Base-by-base conservation (phyloP, 2,888 invertebrate species). In the Ophioninae sp. region DNA sequence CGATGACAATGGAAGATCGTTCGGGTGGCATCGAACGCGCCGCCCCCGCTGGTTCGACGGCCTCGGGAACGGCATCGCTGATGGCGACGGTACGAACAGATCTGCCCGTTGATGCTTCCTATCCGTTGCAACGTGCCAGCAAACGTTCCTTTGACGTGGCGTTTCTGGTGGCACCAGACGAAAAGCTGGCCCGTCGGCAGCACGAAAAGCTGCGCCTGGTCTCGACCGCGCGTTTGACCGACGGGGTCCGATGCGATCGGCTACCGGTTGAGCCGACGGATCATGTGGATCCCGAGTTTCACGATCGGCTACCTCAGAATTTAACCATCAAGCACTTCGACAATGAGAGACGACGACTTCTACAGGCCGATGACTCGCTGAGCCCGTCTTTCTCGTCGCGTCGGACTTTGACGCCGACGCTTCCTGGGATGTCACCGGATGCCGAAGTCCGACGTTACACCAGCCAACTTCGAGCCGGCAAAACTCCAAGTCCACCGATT, bases 81-180 rank as follows among this genome's bases (percentile, higher is more conserved):
- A 41, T 69, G 23, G 77, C 79, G 9, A 72, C 79, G 22, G 73
- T 79, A 44, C 87, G 88, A 86, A 91, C 56, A 87, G 88, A 77
- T 88, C 90, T 87, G 8, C 86, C 89, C 9, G 82, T 90, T 17
- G 91, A 92, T 73, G 91, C 92, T 2, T 91, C 92, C 6, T 92
- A 92, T 78, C 92, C 93, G 13, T 81, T 91, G 3, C 92, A 91
- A 39, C 90, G 92, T 6, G 94, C 87, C 59, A 86, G 93, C n/a
- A 98, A 98, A 90, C 94, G 98, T 20, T 96, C 97, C 0, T 98
- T 98, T 91, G 98, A 98, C 91, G 98, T 98, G 10, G 98, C 98
- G 0, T 98, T 98, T 89, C 93, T 98, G 39, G 97, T 98, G 94
- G 96, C 97, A 92, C 97, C 97, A 0, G 97, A 97, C 91, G 97